phyloP scores from a whole-genome alignment of 1,140 invertebrate genomes.

The Drosophila rufa region DNA sequence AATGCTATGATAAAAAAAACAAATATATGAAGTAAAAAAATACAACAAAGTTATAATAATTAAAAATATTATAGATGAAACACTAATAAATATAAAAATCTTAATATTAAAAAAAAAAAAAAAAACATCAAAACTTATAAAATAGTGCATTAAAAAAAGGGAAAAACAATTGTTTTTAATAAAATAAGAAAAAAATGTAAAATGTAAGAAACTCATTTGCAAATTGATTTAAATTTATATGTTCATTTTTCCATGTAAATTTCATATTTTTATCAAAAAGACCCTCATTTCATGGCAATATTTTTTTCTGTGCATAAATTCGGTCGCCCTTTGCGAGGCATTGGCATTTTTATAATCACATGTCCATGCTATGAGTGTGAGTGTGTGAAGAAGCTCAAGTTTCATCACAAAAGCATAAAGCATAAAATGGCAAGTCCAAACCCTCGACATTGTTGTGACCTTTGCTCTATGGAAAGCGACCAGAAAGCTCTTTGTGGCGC shows the following conservation, averaged over 20 bases:
- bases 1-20: too few relatives aligned
- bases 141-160: too few relatives aligned
- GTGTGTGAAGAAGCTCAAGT: conserved; percentile 3
- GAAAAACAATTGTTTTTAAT: too few relatives aligned
- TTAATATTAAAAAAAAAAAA: too few relatives aligned
- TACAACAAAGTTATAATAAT: too few relatives aligned
- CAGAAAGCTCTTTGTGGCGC: background rate
- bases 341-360: conserved; percentile 8
- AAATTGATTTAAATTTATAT: background rate
- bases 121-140: background rate
- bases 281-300: background rate
- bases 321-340: background rate
- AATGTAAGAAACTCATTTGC: background rate
- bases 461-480: background rate
- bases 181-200: background rate
- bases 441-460: background rate
- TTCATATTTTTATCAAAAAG: background rate
- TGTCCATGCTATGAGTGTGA: background rate
- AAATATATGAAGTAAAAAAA: too few relatives aligned
- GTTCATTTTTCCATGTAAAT: background rate
- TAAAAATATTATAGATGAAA: too few relatives aligned
- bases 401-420: conserved; percentile 2
- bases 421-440: background rate
- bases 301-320: background rate
- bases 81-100: too few relatives aligned